Percentiles rank a stretch among this genome's conserved stretches.
These are phyloP conservation scores for Melopsittacus undulatus DNA, from an alignment of 2,797 vertebrate species.

Conservation along the genomic window DNA sequence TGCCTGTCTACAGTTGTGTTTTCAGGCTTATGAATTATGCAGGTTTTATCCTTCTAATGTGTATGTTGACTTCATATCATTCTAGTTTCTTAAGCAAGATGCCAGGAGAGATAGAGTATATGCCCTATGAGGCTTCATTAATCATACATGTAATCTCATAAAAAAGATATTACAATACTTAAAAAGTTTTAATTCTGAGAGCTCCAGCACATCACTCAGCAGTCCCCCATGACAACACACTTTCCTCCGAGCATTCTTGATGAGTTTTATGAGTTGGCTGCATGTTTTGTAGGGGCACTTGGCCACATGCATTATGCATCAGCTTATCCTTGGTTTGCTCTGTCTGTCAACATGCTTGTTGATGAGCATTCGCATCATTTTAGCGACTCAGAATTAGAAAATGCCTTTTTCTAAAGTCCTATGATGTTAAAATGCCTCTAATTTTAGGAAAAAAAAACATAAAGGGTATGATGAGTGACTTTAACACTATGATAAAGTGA, in stretches of 20 bases:
- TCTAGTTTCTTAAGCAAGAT: slow-evolving; percentile 6
- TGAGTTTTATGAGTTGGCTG: background rate
- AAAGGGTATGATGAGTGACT: background rate
- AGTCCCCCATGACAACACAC: background rate
- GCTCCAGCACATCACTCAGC: slow-evolving; percentile 1
- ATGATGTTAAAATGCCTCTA: background rate
- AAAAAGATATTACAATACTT: background rate
- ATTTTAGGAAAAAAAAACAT: background rate
- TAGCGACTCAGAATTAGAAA: background rate
- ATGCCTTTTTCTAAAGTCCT: background rate
- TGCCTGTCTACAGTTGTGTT: background rate
- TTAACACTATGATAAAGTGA: background rate
- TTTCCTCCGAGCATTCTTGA: background rate
- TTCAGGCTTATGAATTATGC: background rate
- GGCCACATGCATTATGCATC: background rate
- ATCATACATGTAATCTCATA: background rate
- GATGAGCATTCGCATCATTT: background rate
- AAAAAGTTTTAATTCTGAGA: background rate
- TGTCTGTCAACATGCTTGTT: background rate
- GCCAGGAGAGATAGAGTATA: background rate
- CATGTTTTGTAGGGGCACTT: background rate
- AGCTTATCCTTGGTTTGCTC: background rate
- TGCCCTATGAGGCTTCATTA: background rate
- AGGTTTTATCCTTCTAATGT: background rate
- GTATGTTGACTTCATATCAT: background rate